These are phyloP conservation scores for Malthinus seriepunctatus DNA, from an alignment of 2,888 invertebrate species.

Conservation along the genomic window DNA sequence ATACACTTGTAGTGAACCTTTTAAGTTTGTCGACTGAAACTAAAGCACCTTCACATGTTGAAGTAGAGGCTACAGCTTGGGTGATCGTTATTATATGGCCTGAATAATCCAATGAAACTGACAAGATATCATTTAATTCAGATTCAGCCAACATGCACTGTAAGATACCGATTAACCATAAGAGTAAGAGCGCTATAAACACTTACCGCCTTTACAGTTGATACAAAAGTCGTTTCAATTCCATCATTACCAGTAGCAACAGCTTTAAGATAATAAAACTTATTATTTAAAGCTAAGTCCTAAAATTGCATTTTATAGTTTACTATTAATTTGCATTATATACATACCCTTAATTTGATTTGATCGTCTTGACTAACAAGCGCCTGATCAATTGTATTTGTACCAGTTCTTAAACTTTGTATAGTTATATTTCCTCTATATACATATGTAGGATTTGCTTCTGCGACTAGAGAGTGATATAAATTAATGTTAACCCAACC, in stretches of 20 bases:
- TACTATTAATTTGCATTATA: not conserved
- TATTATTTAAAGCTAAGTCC: slow-evolving; percentile 68
- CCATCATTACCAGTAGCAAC: slow-evolving; percentile 70
- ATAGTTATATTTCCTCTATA: slow-evolving; percentile 72
- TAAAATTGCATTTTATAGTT: slow-evolving; percentile 48
- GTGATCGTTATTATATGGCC: slow-evolving; percentile 78
- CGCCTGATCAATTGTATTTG: slow-evolving; percentile 66
- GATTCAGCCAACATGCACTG: slow-evolving; percentile 76
- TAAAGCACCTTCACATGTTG: slow-evolving; percentile 55
- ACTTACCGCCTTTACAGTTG: slow-evolving; percentile 78
- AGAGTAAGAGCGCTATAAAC: slow-evolving; percentile 9
- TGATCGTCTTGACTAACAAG: slow-evolving; percentile 61
- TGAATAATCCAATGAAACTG: slow-evolving; percentile 77
- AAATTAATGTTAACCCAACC: slow-evolving; percentile 73
- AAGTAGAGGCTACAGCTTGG: slow-evolving; percentile 57
- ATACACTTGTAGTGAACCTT: slow-evolving; percentile 75
- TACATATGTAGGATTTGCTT: slow-evolving; percentile 60
- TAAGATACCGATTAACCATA: slow-evolving; percentile 27
- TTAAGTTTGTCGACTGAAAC: slow-evolving; percentile 53
- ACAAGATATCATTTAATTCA: slow-evolving; percentile 76
- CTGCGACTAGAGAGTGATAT: slow-evolving; percentile 66
- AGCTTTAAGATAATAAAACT: slow-evolving; percentile 75
- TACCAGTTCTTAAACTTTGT: slow-evolving; percentile 70
- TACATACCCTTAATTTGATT: slow-evolving; percentile 59
- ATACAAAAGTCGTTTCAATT: slow-evolving; percentile 68